Percentiles rank a stretch among this genome's conserved stretches.
Conservation (phyloP, 2,113 vertebrate genomes). For the Nicator chloris region DNA sequence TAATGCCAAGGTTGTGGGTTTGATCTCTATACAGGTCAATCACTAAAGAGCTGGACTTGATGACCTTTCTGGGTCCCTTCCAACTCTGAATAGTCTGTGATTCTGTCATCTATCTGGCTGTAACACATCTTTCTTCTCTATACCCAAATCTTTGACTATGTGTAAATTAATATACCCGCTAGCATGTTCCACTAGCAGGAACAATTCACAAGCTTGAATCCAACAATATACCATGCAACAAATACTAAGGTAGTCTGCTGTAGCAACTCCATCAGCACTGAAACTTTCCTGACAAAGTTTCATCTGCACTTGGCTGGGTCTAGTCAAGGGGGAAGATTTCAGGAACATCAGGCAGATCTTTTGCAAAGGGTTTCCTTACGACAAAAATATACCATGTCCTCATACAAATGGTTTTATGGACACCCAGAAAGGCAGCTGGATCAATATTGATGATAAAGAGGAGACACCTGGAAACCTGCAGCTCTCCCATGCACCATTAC, state of each 20-base stretch:
- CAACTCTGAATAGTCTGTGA: background rate
- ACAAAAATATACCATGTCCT: background rate
- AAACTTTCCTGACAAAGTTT: background rate
- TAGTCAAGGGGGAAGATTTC: background rate
- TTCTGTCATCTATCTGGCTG: background rate
- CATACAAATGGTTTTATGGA: background rate
- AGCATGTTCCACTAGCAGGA: background rate
- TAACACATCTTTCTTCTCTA: background rate
- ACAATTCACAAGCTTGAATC: background rate
- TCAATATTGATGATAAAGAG: background rate
- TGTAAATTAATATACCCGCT: background rate
- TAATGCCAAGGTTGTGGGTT: background rate
- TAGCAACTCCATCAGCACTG: background rate
- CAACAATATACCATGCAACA: background rate
- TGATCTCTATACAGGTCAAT: background rate
- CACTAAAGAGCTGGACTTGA: background rate
- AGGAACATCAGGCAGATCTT: background rate
- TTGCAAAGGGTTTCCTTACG: background rate
- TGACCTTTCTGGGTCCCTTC: background rate
- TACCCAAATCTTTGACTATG: background rate
- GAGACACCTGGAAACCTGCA: background rate
- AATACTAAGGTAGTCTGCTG: background rate
- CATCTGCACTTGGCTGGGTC: background rate
- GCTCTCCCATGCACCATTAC: background rate
- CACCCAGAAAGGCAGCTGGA: background rate